Percentiles rank a stretch among this genome's conserved stretches.
Evolutionary conservation across 2,888 invertebrate genomes (phyloP).

Genomic region (Xanthia icteritia): DNA sequence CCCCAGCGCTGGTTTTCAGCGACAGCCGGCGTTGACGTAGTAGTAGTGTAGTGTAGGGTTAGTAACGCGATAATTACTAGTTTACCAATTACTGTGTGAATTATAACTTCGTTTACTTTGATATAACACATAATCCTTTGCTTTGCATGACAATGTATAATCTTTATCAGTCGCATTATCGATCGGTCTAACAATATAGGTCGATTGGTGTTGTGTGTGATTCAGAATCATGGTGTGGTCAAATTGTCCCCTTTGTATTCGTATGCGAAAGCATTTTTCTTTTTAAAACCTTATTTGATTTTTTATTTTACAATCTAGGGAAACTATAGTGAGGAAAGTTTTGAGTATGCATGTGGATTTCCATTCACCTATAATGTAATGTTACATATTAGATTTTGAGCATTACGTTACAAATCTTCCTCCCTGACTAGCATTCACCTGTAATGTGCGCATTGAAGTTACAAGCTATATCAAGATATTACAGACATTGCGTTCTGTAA

Average conservation of each 20-base stretch:
- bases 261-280: background rate
- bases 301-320: background rate
- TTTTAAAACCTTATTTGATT: background rate
- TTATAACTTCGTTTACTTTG: constrained; percentile 1
- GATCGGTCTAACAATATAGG: constrained; percentile 31
- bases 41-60: background rate
- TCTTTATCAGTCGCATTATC: constrained; percentile 33
- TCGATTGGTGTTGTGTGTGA: constrained; percentile 2
- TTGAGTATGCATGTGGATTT: background rate
- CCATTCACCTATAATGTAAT: background rate
- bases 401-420: no score
- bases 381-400: no score
- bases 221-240: background rate
- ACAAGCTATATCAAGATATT: no score
- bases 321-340: background rate
- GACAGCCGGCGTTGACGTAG: no score
- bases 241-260: background rate
- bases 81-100: background rate
- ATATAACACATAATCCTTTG: constrained; percentile 11
- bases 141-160: constrained; percentile 14
- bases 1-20: no score
- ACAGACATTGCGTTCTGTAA: no score
- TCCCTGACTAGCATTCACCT: no score
- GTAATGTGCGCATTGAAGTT: no score
- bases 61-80: background rate